phyloP scores from a whole-genome alignment of 2,113 vertebrate genomes.

The Thomomys bottae region DNA sequence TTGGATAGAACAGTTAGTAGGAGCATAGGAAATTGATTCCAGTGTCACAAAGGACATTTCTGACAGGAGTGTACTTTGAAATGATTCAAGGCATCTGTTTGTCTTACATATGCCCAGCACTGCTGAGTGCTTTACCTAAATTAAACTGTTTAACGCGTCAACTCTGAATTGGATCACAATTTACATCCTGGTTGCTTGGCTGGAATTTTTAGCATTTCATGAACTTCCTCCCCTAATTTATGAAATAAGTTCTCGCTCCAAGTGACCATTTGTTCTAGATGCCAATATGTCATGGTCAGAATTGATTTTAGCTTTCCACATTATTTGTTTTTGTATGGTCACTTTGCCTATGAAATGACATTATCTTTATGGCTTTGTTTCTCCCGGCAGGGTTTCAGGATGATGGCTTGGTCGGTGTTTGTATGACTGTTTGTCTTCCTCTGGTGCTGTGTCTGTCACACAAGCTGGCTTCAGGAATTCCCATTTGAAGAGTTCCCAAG shows the following conservation, averaged over 20 bases:
- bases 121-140: slow-evolving; percentile 83
- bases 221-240: slow-evolving; percentile 78
- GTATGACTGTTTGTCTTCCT: neutral
- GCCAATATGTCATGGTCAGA: slow-evolving; percentile 45
- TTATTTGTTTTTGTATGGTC: slow-evolving; percentile 53
- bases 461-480: neutral
- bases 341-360: slow-evolving; percentile 42
- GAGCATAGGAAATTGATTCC: slow-evolving; percentile 85
- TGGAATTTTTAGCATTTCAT: slow-evolving; percentile 81
- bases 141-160: slow-evolving; percentile 88
- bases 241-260: slow-evolving; percentile 59
- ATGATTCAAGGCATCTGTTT: slow-evolving; percentile 87
- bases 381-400: neutral
- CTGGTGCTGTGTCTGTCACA: neutral
- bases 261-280: slow-evolving; percentile 62
- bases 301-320: neutral
- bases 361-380: neutral
- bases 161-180: slow-evolving; percentile 80
- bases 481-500: neutral
- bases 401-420: neutral
- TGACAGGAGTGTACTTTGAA: slow-evolving; percentile 86
- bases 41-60: slow-evolving; percentile 83
- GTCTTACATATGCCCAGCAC: slow-evolving; percentile 80
- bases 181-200: slow-evolving; percentile 77
- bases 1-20: slow-evolving; percentile 79